Base-by-base conservation (phyloP, 1,140 invertebrate genomes). In the Limonius californicus region DNA sequence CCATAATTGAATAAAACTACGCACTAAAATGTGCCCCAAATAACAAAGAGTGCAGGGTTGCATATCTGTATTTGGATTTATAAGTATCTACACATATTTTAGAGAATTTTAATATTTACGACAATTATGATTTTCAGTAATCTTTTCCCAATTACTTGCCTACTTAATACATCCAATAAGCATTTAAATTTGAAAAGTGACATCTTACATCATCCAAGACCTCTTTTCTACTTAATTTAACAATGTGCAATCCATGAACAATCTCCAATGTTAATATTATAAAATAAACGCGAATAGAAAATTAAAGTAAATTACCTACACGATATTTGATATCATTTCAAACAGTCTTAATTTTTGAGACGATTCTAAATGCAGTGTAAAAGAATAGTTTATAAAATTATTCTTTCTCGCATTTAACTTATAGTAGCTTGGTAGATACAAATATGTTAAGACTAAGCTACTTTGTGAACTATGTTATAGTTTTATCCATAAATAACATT, bases 321-420 rank as follows among this genome's bases (percentile, higher is more conserved):
- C 15, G 27, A 27, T 55, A 55, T 55, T 55, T 55, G 53, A 55
- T 55, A 55, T 55, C 20, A 55, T 27, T 55, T 55, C 9, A 9
- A 55, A 55, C 53, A 55, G 53, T 55, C 53, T 55, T 32, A 14
- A 55, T 27, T 55, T 55, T 55, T 55, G 53, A 55, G 27, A 55
- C 20, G 18, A 16, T n/a, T 32, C 53, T 55, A 55, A 55, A 55
- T 55, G 27, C 53, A 23, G 18, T 55, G 20, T 55, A 55, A 55
- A 55, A 55, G 20, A 23, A 55, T 27, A 27, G 53, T 55, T 27
- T 54, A 23, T 54, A 54, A 54, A 18, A 23, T 54, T 21, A 54
- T 54, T 54, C 20, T 30, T 55, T 23, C 19, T 55, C 27, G 20
- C 21, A 23, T 55, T 55, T 55, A 55, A 27, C 27, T 16, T 55